Evolutionary conservation across 2,113 vertebrate genomes (phyloP), one percentile per base, ranked within the genome.

Genomic region (Orcinus orca): DNA sequence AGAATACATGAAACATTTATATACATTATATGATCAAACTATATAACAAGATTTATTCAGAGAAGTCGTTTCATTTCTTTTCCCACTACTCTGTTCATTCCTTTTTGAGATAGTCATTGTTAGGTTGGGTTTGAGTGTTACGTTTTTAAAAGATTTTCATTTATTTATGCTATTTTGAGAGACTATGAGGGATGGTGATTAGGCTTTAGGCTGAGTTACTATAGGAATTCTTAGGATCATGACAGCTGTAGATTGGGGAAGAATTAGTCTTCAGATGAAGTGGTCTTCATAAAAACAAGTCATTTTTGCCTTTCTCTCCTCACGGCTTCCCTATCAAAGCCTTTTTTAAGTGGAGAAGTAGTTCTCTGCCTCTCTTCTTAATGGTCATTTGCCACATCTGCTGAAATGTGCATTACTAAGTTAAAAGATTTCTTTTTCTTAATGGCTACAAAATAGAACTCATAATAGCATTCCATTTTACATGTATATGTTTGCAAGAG

Each of bases 371-470:
- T 50, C 41, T 96, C 47, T 89, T 90, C 31, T 71, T 65, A 44
- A 38, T n/a, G 11, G 17, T 82, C 80, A 80, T 79, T 88, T 84
- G 53, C 47, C 36, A 81, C n/a, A 21, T 95, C 31, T 83, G 38
- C 33, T 21, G 9, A 95, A 86, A 87, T 73, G 31, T n/a, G 47
- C 13, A 74, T 89, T 73, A 77, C 50, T 29, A 83, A 26, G 29
- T 60, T 67, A 81, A 96, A 95, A 84, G 3, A 74, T 26, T 25
- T 76, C 50, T 17, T 82, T 74, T 73, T 73, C 53, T 36, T 65
- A 85, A 70, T 62, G n/a, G 26, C 80, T 50, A 92, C 33, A 82
- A 96, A 97, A 79, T 47, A 93, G n/a, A 95, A 87, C 82, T 89
- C 25, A 60, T 44, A 76, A 82, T 86, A 81, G 65, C 36, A 82